Percentiles rank a stretch among this genome's conserved stretches.
These are phyloP conservation scores for Stichopus chloronotus DNA, from an alignment of 35 echinoderm and acorn worm species.

Conservation along the genomic window DNA sequence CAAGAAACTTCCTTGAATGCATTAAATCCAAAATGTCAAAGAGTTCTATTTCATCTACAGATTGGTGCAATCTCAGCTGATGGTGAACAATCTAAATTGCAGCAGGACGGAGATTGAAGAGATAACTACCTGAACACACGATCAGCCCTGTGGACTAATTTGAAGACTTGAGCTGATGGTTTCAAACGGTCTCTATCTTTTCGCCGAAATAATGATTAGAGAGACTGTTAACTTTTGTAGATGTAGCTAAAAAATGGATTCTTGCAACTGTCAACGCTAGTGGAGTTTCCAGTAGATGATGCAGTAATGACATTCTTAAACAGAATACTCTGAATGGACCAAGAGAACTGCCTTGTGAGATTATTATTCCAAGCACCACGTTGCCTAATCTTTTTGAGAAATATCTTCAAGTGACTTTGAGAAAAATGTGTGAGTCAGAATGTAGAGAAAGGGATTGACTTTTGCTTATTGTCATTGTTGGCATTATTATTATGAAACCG, in stretches of 20 bases:
- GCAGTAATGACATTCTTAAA: constrained; percentile 17
- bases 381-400: constrained; percentile 38
- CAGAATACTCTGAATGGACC: constrained; percentile 27
- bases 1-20: not conserved
- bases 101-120: not conserved
- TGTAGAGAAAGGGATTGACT: not conserved
- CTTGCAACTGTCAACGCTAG: constrained; percentile 23
- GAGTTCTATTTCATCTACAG: not conserved
- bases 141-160: constrained; percentile 10
- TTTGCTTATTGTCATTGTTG: not conserved
- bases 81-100: not conserved
- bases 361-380: constrained; percentile 48
- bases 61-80: not conserved
- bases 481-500: constrained; percentile 13
- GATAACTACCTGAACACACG: not conserved
- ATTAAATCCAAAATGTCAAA: not conserved
- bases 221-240: not conserved
- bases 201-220: not conserved
- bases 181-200: constrained; percentile 19
- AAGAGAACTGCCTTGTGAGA: constrained; percentile 25
- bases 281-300: not conserved
- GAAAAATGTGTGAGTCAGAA: constrained; percentile 12
- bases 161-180: constrained; percentile 18
- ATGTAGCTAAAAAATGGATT: constrained; percentile 16
- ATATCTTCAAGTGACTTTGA: constrained; percentile 23